phyloP scores from a whole-genome alignment of 2,797 vertebrate genomes.

The Megalops cyprinoides region DNA sequence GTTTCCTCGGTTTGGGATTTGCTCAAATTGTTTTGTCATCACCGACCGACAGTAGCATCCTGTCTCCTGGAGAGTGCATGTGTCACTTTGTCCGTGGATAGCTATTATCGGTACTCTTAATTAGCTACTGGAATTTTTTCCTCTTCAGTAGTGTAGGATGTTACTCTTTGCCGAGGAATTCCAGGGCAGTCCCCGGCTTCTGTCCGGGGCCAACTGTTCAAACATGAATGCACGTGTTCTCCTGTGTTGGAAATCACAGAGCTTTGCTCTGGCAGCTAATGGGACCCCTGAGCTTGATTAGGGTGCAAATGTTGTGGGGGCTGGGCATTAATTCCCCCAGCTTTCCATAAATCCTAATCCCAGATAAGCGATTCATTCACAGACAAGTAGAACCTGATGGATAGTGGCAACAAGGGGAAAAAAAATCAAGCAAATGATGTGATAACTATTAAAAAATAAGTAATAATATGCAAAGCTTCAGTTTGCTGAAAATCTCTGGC shows the following conservation, averaged over 20 bases:
- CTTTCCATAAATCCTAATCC: background rate
- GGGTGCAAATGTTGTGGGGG: background rate
- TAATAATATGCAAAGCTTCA: background rate
- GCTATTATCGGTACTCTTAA: constrained; percentile 21
- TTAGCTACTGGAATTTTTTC: constrained; percentile 28
- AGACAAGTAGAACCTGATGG: constrained; percentile 10
- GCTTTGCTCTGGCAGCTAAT: background rate
- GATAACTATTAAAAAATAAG: background rate
- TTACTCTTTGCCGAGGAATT: constrained; percentile 35
- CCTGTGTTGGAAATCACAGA: background rate
- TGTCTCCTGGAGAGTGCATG: constrained; percentile 29
- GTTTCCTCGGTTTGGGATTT: constrained; percentile 17
- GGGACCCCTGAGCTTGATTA: constrained; percentile 6
- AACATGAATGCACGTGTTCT: background rate
- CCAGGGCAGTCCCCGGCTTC: background rate
- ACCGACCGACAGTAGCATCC: constrained; percentile 26
- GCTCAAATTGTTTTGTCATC: constrained; percentile 15
- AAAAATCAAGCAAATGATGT: constrained; percentile 1
- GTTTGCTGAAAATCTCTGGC: background rate
- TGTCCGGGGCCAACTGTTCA: constrained; percentile 10
- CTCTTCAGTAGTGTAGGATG: constrained; percentile 31
- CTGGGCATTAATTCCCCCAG: constrained; percentile 3
- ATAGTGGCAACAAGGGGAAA: background rate
- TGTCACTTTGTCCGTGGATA: background rate
- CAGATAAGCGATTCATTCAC: background rate